A percentile compares a stretch with the other conserved stretches of the same genome.
Conservation (phyloP, 2,888 invertebrate species). For the Eupithecia inturbata region DNA sequence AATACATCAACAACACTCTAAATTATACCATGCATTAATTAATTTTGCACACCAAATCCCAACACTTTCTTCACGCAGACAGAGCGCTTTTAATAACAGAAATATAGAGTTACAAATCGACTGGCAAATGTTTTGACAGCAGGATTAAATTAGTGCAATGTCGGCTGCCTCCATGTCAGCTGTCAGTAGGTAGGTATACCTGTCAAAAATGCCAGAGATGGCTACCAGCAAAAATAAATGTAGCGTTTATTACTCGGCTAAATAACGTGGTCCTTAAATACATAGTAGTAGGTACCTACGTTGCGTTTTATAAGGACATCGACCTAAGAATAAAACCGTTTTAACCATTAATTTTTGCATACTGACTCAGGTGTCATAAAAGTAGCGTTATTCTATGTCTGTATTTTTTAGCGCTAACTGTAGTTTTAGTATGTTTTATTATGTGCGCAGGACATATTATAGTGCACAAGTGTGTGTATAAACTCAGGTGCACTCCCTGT, state of each 20-base stretch:
- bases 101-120: conserved; percentile 36
- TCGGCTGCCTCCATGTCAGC: conserved; percentile 48
- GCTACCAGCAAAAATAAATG: conserved; percentile 33
- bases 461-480: too few species aligned
- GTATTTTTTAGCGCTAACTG: conserved; percentile 9
- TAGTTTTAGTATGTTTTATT: neutral
- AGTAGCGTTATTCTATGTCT: conserved; percentile 21
- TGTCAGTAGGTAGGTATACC: conserved; percentile 52
- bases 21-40: conserved; percentile 30
- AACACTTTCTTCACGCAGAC: conserved; percentile 37
- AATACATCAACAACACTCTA: too few species aligned
- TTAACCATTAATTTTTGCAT: conserved; percentile 11
- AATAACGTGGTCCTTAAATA: conserved; percentile 17
- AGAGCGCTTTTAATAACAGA: conserved; percentile 35
- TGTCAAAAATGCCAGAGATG: conserved; percentile 49
- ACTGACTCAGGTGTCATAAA: conserved; percentile 32
- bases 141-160: conserved; percentile 46
- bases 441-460: too few species aligned
- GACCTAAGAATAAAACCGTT: conserved; percentile 25
- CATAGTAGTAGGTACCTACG: neutral
- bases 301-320: conserved; percentile 24
- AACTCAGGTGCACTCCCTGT: too few species aligned
- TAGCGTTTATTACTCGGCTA: conserved; percentile 36
- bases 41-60: conserved; percentile 50
- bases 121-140: conserved; percentile 33